Conservation (phyloP, 2,113 vertebrate species). For the Otis tarda region DNA sequence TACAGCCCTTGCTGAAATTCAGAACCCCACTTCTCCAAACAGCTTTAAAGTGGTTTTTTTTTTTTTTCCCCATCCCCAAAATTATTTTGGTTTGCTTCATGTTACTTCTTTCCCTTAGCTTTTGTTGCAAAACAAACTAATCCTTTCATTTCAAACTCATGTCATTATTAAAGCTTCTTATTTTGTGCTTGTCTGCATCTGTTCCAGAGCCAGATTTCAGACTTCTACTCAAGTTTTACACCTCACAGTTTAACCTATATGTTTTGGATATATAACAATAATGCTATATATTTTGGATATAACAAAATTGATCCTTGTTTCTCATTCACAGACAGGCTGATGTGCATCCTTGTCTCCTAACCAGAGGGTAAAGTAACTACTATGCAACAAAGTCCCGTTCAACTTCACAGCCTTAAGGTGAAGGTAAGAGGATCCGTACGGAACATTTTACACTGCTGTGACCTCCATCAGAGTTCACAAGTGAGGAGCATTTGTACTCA, state of each 20-base stretch:
- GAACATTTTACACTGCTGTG: not conserved
- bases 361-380: not conserved
- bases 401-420: not conserved
- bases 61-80: not conserved
- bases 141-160: constrained; percentile 40
- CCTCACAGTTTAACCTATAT: not conserved
- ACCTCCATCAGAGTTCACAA: not conserved
- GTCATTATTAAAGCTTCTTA: constrained; percentile 33
- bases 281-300: not conserved
- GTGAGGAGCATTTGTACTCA: not conserved
- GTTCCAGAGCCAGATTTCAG: not conserved
- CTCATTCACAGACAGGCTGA: not conserved
- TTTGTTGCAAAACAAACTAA: not conserved
- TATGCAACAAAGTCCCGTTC: not conserved
- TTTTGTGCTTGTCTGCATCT: not conserved
- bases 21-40: not conserved
- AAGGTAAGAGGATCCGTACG: not conserved
- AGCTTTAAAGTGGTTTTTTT: not conserved
- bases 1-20: not conserved
- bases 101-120: not conserved
- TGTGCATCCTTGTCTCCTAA: not conserved
- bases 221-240: not conserved
- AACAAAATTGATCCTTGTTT: not conserved
- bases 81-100: not conserved
- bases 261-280: not conserved